Evolutionary conservation across 2,797 vertebrate genomes (phyloP).

Genomic region (Columba guinea): DNA sequence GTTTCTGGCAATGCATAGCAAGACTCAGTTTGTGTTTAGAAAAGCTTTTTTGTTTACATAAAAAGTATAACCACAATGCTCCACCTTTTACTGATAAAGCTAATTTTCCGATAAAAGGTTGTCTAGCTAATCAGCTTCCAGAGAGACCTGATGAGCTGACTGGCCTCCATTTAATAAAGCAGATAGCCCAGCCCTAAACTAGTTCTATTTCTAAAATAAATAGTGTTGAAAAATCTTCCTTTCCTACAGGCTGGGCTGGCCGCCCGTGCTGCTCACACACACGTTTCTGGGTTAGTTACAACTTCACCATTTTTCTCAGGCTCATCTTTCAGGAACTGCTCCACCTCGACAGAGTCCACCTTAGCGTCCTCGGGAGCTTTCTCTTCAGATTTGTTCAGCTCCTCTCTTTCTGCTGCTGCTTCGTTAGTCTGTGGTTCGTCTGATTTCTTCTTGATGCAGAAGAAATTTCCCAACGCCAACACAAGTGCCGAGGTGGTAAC

Average conservation of each 20-base stretch:
- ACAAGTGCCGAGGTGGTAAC: slow-evolving; percentile 86
- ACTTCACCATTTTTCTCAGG: slow-evolving; percentile 76
- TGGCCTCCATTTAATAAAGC: slow-evolving; percentile 49
- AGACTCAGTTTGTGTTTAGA: slow-evolving; percentile 53
- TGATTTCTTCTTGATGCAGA: slow-evolving; percentile 80
- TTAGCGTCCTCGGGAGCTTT: slow-evolving; percentile 27
- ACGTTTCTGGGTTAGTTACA: slow-evolving; percentile 77
- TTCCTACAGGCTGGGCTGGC: background rate
- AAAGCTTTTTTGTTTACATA: slow-evolving; percentile 40
- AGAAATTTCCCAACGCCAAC: slow-evolving; percentile 83
- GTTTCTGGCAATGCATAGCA: slow-evolving; percentile 65
- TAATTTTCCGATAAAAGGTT: slow-evolving; percentile 21
- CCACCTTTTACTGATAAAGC: slow-evolving; percentile 64
- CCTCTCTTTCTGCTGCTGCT: slow-evolving; percentile 74
- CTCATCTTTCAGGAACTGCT: slow-evolving; percentile 76
- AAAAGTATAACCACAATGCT: slow-evolving; percentile 39
- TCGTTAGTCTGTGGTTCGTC: slow-evolving; percentile 68
- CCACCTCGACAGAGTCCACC: slow-evolving; percentile 73
- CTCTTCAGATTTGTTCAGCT: slow-evolving; percentile 69
- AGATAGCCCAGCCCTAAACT: slow-evolving; percentile 67
- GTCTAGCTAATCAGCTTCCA: slow-evolving; percentile 47
- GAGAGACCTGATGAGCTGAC: slow-evolving; percentile 38
- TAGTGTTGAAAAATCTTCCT: slow-evolving; percentile 44
- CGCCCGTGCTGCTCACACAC: slow-evolving; percentile 71
- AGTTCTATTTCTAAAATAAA: slow-evolving; percentile 77